Evolutionary conservation across 1,140 invertebrate genomes (phyloP).

Genomic region (Atopsyche davidsoni): DNA sequence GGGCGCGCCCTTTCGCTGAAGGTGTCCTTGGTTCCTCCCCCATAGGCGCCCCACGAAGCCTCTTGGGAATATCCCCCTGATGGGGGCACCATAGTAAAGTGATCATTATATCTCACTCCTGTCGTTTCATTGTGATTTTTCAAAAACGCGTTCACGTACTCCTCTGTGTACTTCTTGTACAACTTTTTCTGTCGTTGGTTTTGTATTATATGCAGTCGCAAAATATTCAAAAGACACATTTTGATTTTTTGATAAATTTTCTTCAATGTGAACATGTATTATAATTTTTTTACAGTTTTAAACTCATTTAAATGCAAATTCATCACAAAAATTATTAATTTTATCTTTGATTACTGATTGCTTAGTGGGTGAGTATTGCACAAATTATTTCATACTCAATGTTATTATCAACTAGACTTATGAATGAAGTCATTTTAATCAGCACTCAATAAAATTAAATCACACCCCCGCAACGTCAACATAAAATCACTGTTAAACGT

Average conservation of each 20-base stretch:
- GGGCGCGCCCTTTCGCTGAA: conserved; percentile 33
- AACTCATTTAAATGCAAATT: no score
- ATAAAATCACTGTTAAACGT: no score
- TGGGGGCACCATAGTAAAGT: conserved; percentile 23
- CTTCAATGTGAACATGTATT: not conserved
- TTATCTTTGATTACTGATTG: no score
- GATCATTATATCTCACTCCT: conserved; percentile 19
- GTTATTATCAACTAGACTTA: no score
- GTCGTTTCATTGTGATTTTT: conserved; percentile 34
- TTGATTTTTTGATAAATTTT: conserved; percentile 31
- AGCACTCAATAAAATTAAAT: no score
- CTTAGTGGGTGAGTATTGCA: no score
- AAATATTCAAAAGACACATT: conserved; percentile 47
- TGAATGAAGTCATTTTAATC: no score
- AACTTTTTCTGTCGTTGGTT: conserved; percentile 45
- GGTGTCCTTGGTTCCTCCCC: conserved; percentile 8
- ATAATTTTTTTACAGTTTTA: not conserved
- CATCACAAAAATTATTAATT: no score
- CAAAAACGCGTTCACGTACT: conserved; percentile 41
- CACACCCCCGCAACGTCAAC: no score
- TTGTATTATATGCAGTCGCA: conserved; percentile 44
- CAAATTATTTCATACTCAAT: no score
- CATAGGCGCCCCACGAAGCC: conserved; percentile 13
- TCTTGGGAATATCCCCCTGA: conserved; percentile 11
- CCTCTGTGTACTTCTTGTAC: conserved; percentile 47